A percentile compares a stretch with the other conserved stretches of the same genome.
phyloP scores from a whole-genome alignment of 2,797 vertebrate species.

The Oryzias sinensis region DNA sequence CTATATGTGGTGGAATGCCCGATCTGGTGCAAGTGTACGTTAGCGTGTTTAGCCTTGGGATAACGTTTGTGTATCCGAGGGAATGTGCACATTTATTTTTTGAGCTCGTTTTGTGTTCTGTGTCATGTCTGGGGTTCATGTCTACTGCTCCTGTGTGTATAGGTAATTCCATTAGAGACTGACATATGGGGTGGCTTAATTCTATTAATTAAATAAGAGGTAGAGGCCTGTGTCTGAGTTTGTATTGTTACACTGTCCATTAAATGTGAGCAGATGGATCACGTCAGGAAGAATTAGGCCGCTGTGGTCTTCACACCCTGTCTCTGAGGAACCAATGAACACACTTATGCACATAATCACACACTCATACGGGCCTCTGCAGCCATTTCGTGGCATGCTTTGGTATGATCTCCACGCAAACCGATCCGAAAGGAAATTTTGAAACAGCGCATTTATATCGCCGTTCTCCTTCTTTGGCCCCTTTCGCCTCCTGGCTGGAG shows the following conservation, averaged over 20 bases:
- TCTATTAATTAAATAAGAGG: constrained; percentile 65
- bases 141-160: constrained; percentile 34
- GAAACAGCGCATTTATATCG: constrained; percentile 27
- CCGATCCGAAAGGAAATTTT: constrained; percentile 22
- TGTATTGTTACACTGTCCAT: constrained; percentile 43
- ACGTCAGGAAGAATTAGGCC: constrained; percentile 58
- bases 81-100: constrained; percentile 22
- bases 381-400: constrained; percentile 9
- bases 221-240: constrained; percentile 34
- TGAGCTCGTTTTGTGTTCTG: constrained; percentile 16
- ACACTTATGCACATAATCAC: constrained; percentile 6
- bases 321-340: constrained; percentile 35
- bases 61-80: constrained; percentile 11
- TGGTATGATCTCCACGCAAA: constrained; percentile 12
- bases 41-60: constrained; percentile 11
- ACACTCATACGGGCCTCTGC: constrained; percentile 6
- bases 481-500: constrained; percentile 44
- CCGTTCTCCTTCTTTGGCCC: constrained; percentile 38
- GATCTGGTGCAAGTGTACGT: constrained; percentile 11
- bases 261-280: constrained; percentile 64
- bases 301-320: constrained; percentile 24
- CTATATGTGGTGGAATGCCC: constrained; percentile 30
- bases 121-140: constrained; percentile 34
- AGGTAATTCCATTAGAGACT: constrained; percentile 47
- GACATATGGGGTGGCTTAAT: constrained; percentile 43